A percentile compares a stretch with the other conserved stretches of the same genome.
Conservation (phyloP, 1,140 invertebrate genomes). For the Coelopa frigida region DNA sequence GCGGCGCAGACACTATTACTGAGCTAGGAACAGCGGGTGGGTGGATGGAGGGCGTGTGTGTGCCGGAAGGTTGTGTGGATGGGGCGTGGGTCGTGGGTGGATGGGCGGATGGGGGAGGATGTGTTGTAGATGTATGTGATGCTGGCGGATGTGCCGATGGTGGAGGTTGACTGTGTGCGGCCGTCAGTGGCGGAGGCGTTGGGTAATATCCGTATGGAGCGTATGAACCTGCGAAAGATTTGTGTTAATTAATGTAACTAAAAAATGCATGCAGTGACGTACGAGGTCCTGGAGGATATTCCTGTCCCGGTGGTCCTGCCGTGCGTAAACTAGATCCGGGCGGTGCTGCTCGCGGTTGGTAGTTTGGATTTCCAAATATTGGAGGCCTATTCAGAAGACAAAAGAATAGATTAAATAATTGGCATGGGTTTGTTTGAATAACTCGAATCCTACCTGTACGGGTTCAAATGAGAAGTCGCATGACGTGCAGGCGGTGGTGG, state of each 20-base stretch:
- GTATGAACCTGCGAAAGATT: constrained; percentile 24
- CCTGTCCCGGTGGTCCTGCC: constrained; percentile 16
- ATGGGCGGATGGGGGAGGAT: too few relatives aligned
- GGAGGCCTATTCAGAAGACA: constrained; percentile 18
- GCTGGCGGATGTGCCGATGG: constrained; percentile 16
- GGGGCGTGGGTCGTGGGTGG: neutral
- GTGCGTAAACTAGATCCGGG: constrained; percentile 17
- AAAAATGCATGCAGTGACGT: constrained; percentile 16
- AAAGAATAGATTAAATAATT: neutral
- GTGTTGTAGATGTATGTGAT: constrained; percentile 6
- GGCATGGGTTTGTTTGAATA: neutral
- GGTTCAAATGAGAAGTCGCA: constrained; percentile 33
- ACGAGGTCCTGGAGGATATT: constrained; percentile 33
- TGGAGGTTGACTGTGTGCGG: too few relatives aligned
- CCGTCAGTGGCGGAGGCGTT: constrained; percentile 30
- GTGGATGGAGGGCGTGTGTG: too few relatives aligned
- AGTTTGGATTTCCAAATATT: constrained; percentile 38
- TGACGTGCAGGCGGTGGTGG: constrained; percentile 35
- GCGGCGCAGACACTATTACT: constrained; percentile 5
- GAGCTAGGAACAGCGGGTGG: too few relatives aligned
- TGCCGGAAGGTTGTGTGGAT: too few relatives aligned
- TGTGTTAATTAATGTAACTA: neutral
- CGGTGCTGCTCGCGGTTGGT: constrained; percentile 26
- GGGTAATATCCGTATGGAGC: constrained; percentile 40
- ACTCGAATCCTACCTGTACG: constrained; percentile 26